Evolutionary conservation across 2,888 invertebrate genomes (phyloP), one percentile per base, ranked within the genome.

Genomic region (Entomobrya multifasciata): DNA sequence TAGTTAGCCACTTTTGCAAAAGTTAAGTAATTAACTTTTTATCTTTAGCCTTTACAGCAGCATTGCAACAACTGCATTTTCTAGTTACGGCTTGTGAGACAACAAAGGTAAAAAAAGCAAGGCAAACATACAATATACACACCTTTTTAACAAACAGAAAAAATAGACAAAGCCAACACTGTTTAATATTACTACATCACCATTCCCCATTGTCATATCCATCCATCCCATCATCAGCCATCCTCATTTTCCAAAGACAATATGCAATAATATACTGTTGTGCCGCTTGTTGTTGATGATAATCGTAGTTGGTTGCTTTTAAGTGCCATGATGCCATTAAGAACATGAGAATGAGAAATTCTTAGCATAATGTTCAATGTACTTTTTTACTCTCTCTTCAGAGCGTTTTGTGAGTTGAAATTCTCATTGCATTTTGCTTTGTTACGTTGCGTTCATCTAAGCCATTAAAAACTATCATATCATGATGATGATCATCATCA

Each of bases 401-500:
- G 15, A 41, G 55, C 36, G 41, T 44, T 25, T 41, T 22, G 36
- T 36, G 4, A 8, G 8, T 4, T 8, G 8, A 8, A 36, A 44
- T 84, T 76, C 77, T 52, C 47, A 47, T 84, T 36, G 36, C 36
- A 8, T 36, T n/a, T n/a, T 62, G 27, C 49, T 62, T 49, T 72
- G 57, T 82, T 74, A 49, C 55, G 36, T 77, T 60, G 79, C 60
- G 65, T 62, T 62, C 30, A 41, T 65, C 52, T 60, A 44, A 86
- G 70, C 86, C 86, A 86, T 86, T 86, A 86, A 86, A 86, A 86
- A 86, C 72, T 30, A 85, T 86, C 80, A 80, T 80, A 80, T 80
- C 80, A 80, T 80, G 49, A 80, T 80, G 67, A 80, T 80, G 36
- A 78, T 62, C 41, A 55, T 47, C 65, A 65, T 65, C 72, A 79